Base-by-base conservation (phyloP, 2,113 vertebrate genomes). In the Oenanthe oenanthe region DNA sequence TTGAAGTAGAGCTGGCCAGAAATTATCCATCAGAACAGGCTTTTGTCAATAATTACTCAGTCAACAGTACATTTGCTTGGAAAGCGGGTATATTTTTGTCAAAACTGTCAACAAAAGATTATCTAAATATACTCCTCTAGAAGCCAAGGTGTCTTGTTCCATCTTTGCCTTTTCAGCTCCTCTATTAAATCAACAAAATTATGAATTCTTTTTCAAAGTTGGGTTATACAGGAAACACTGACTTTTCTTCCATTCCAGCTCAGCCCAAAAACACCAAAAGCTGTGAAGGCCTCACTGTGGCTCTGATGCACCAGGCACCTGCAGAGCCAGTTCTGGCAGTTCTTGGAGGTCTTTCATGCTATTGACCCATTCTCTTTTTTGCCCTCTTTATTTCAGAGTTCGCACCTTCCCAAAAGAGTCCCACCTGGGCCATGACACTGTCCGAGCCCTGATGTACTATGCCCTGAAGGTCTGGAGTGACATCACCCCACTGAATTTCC, bases 401-500 rank as follows among this genome's bases (percentile, higher is more conserved):
- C 98, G 99, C 47, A 99, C 98, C 1, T 99, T 99, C 94, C 99
- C 99, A 0, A 98, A 98, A 80, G 99, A 99, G 77, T 99, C 99
- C 1, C 97, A 98, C 3, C 97, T 99, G 95, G 99, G 99, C 88
- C 98, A 98, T 0, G 99, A 99, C 98, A 99, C 99, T 0, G 98
- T 99, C 36, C 98, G 99, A 3, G 99, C 99, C 1, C 98, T 99
- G 72, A 99, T 99, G 99, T 98, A 99, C 96, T 99, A 99, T 1
- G 99, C 99, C 20, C 97, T 99, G 91, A 99, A 99, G 96, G 99
- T 99, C 73, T 99, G 99, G 99, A 99, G 99, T 1, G 99, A 99
- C 97, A 99, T 99, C 21, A 98, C 99, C 0, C 99, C 99, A 0
- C 98, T 99, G 21, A 99, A 99, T 96, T 99, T 99, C 97, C 99